Conservation (phyloP, 2,888 invertebrate species). For the Saturnia japonica region DNA sequence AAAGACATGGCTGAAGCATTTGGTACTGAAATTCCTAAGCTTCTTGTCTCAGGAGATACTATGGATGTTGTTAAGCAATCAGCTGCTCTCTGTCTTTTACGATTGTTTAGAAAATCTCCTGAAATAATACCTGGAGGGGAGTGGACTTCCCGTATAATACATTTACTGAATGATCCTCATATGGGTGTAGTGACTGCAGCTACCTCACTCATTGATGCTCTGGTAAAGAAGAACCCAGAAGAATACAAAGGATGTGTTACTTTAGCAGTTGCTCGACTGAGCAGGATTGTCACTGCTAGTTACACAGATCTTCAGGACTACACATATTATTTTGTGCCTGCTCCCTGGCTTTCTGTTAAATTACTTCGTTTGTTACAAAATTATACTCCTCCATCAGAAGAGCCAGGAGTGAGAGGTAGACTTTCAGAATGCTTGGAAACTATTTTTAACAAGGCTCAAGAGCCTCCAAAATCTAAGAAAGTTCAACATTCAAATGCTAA, state of each 20-base stretch:
- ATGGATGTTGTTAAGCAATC: constrained; percentile 99
- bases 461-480: constrained; percentile 99
- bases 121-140: constrained; percentile 98
- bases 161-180: constrained; percentile 98
- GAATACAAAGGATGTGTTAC: constrained; percentile 99
- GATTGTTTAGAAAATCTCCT: constrained; percentile 96
- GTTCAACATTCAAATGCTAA: constrained; percentile 99
- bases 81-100: constrained; percentile 96
- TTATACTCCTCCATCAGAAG: constrained; percentile 98
- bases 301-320: constrained; percentile 99
- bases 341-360: constrained; percentile 99
- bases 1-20: constrained; percentile 99
- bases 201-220: constrained; percentile 97
- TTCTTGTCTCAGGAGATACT: constrained; percentile 99
- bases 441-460: constrained; percentile 99
- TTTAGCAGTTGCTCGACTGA: constrained; percentile 97
- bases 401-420: constrained; percentile 96
- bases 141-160: constrained; percentile 99
- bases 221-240: constrained; percentile 99
- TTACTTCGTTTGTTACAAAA: constrained; percentile 97
- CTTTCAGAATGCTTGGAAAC: constrained; percentile 99
- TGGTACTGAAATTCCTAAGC: constrained; percentile 98
- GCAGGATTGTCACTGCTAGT: constrained; percentile 98
- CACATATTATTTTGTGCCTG: constrained; percentile 99
- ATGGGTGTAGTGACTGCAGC: constrained; percentile 99